Evolutionary conservation across 2,113 vertebrate genomes (phyloP), one percentile per base, ranked within the genome.

Genomic region (Siniperca knerii): DNA sequence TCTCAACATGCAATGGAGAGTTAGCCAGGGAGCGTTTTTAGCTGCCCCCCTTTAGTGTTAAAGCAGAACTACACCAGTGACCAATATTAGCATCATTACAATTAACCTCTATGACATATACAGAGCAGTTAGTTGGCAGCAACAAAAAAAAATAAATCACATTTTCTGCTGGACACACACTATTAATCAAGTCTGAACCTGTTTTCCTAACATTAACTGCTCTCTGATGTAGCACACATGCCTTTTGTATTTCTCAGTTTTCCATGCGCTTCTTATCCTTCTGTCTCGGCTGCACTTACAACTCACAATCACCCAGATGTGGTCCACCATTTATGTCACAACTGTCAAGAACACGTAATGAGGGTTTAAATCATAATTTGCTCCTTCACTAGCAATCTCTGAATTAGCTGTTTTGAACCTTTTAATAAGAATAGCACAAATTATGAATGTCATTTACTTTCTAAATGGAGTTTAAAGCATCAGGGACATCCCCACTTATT

Each of bases 31-130:
- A 40, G 35, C 54, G 33, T 75, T 64, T 71, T 71, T 42, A 40
- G 3, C 10, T 55, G 16, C 16, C 44, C 11, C 18, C 9, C 35
- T 37, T 72, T 21, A 21, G 25, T 52, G 50, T 77, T 78, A 57
- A 68, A 65, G n/a, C 37, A 37, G 40, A 68, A 21, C 29, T 58
- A 20, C 15, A 74, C 8, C 6, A 44, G 15, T 20, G 15, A 61
- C n/a, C 61, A 78, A 33, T 78, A 33, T 68, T 46, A 48, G 40
- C 42, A 60, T 79, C 25, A 68, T 58, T 48, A 60, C 64, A 69
- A 18, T 69, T 21, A 16, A 57, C 54, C 40, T 58, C 48, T 67
- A 7, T 57, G 50, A 67, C 42, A 58, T 58, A 58, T 37, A 4
- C 35, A 37, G 3, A 44, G 40, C 37, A 68, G 52, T 4, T 44